These are phyloP conservation scores for Epinephelus fuscoguttatus DNA, from an alignment of 2,113 vertebrate species.

Conservation along the genomic window DNA sequence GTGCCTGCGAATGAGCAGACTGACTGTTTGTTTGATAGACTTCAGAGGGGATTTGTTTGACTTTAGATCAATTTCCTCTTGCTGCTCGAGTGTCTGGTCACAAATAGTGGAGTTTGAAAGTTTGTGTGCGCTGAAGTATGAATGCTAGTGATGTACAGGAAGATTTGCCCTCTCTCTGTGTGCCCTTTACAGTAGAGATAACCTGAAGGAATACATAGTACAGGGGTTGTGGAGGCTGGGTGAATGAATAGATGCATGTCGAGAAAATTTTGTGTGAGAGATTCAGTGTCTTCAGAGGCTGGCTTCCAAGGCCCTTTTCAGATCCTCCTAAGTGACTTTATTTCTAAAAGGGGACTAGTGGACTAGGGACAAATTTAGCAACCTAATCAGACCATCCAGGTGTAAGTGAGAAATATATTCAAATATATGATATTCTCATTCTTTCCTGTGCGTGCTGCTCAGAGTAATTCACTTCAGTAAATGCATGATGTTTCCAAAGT, in stretches of 20 bases:
- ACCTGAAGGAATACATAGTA: background rate
- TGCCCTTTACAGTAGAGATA: background rate
- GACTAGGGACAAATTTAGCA: too few species aligned
- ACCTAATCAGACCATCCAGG: too few species aligned
- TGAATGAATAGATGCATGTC: slow-evolving; percentile 11
- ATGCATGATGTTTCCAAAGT: too few species aligned
- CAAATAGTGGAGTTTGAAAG: background rate
- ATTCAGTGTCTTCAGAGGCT: background rate
- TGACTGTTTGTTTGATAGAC: slow-evolving; percentile 18
- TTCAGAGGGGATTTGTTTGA: slow-evolving; percentile 29
- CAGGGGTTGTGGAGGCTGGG: slow-evolving; percentile 1
- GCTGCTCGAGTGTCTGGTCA: background rate
- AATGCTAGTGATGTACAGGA: background rate
- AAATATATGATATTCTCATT: too few species aligned
- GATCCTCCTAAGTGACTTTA: too few species aligned
- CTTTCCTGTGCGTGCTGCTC: too few species aligned
- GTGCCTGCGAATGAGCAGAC: slow-evolving; percentile 23
- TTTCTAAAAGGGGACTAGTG: too few species aligned
- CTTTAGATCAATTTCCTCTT: slow-evolving; percentile 30
- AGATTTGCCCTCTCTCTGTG: background rate
- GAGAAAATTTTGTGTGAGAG: slow-evolving; percentile 8
- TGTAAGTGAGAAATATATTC: too few species aligned
- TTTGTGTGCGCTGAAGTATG: background rate
- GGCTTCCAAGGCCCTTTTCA: too few species aligned
- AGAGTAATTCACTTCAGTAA: too few species aligned